Percentiles rank a stretch among this genome's conserved stretches.
Evolutionary conservation across 2,113 vertebrate species (phyloP).

Genomic region (Oxygymnocypris stewartii): DNA sequence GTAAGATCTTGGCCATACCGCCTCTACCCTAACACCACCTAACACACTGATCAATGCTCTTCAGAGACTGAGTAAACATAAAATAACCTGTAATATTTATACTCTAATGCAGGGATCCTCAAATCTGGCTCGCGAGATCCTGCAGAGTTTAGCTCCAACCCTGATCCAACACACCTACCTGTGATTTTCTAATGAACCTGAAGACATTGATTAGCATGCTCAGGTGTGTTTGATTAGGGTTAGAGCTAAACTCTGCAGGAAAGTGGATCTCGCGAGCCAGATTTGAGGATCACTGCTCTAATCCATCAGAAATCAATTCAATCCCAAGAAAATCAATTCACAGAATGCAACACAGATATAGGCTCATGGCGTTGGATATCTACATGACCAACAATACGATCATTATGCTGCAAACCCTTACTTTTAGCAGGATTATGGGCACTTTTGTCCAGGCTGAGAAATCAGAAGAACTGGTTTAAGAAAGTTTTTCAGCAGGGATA

Average conservation of each 20-base stretch:
- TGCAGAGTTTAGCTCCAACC: too few species aligned
- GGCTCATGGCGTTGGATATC: not conserved
- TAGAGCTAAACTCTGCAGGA: too few species aligned
- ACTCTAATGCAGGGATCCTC: too few species aligned
- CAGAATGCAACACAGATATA: not conserved
- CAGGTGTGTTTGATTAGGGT: too few species aligned
- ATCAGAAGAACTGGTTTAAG: not conserved
- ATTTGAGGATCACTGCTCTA: too few species aligned
- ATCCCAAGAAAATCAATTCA: not conserved
- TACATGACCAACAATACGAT: too few species aligned
- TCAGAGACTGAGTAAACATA: not conserved
- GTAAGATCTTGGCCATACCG: not conserved
- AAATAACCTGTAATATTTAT: not conserved
- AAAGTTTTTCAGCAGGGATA: not conserved
- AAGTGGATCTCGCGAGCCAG: too few species aligned
- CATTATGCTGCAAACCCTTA: not conserved
- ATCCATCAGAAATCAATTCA: constrained; percentile 9
- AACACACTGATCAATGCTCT: not conserved
- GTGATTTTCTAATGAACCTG: too few species aligned
- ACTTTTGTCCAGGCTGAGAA: too few species aligned
- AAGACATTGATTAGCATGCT: too few species aligned
- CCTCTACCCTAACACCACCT: not conserved
- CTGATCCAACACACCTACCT: too few species aligned
- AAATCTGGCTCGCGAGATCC: too few species aligned
- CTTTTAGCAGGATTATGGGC: not conserved